phyloP scores from a whole-genome alignment of 1,140 invertebrate genomes.

The Heliothis virescens region DNA sequence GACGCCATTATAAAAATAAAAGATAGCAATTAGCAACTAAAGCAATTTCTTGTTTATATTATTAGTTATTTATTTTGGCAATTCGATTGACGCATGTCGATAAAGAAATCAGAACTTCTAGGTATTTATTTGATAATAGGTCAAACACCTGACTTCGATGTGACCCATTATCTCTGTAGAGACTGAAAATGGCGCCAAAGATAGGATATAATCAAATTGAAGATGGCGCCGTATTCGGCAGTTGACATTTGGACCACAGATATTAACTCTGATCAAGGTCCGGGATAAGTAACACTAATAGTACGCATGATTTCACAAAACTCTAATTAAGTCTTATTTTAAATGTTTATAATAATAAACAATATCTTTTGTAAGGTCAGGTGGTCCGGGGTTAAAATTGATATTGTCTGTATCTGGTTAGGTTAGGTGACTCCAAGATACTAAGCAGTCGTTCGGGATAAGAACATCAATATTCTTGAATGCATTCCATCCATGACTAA shows the following conservation, averaged over 20 bases:
- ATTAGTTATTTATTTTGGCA: background rate
- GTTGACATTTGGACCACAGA: constrained; percentile 33
- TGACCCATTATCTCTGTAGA: background rate
- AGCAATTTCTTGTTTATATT: background rate
- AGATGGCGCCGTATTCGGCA: constrained; percentile 27
- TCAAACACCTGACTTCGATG: constrained; percentile 6
- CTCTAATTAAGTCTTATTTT: background rate
- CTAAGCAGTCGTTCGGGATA: no score
- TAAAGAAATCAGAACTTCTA: background rate
- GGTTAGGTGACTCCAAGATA: no score
- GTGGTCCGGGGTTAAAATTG: no score
- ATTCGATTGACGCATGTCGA: background rate
- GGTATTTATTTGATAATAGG: constrained; percentile 19
- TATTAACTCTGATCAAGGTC: constrained; percentile 1
- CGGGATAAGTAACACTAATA: constrained; percentile 1
- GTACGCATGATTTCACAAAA: background rate
- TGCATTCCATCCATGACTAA: no score
- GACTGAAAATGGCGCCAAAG: background rate
- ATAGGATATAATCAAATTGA: constrained; percentile 20
- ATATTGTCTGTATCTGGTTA: no score
- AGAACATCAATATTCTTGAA: no score
- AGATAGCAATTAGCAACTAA: background rate
- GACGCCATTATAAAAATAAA: no score
- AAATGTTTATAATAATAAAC: no score
- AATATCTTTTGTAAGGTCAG: no score